Evolutionary conservation across 2,888 invertebrate species (phyloP), one percentile per base, ranked within the genome.

Genomic region (Caenorhabditis becei): DNA sequence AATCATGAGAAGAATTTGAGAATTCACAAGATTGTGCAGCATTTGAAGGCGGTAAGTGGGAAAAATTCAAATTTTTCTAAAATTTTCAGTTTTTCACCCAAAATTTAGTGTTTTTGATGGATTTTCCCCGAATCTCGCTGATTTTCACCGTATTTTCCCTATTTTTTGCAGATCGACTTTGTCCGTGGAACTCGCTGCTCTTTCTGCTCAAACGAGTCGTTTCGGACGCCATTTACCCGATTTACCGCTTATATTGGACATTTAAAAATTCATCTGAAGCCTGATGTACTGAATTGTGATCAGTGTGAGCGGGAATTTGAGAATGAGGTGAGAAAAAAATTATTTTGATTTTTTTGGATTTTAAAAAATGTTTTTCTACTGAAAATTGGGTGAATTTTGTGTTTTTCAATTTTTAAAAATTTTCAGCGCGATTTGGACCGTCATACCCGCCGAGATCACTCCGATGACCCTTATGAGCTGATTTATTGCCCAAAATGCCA

Each of bases 401-500:
- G 26, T 16, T 1, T 2, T 49, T 61, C 18, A 20, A 44, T 18
- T 4, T 1, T 1, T 47, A n/a, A 3, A 44, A 41, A 16, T 53
- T 71, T 74, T 61, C 63, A 85, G 81, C 32, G 18, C n/a, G 65
- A 75, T 3, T 67, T 67, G 14, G 54, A 75, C 11, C 75, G 79
- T 26, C 86, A 86, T 24, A 23, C 54, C 5, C 74, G 84, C 1
- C 53, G 80, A 2, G 67, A 63, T 2, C 84, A 86, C 49, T 61
- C 67, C 10, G 56, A 65, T 2, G 66, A 72, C 1, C 71, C 47
- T 10, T 54, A 71, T 18, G 85, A 83, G n/a, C 58, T 85, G 14
- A 74, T 67, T 0, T 85, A 67, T 26, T 85, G 85, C 59, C 71
- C 79, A 3, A 80, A 82, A 49, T 85, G 85, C 63, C 49, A 80